phyloP scores from a whole-genome alignment of 2,797 vertebrate genomes.

The Discoglossus pictus region DNA sequence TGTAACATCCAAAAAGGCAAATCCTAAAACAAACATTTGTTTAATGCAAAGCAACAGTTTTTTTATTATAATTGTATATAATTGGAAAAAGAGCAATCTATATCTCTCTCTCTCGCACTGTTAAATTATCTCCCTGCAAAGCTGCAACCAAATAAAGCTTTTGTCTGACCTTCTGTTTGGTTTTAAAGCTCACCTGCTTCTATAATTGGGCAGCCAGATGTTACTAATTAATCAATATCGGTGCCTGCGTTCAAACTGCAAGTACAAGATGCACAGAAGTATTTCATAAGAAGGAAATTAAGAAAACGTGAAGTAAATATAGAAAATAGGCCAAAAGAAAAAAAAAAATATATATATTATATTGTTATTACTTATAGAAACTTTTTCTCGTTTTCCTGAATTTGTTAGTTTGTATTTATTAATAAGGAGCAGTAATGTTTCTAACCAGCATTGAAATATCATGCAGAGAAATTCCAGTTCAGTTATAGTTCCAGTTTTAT shows the following conservation, averaged over 20 bases:
- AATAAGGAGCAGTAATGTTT: conserved; percentile 28
- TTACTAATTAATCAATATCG: conserved; percentile 36
- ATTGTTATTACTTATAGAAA: no score
- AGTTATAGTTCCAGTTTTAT: no score
- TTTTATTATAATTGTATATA: no score
- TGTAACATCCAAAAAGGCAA: no score
- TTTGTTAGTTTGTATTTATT: conserved; percentile 18
- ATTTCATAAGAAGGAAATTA: background rate
- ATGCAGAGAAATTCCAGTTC: background rate
- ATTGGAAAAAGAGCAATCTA: no score
- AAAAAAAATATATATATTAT: no score
- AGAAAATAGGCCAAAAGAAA: conserved; percentile 24
- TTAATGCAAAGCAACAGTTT: no score
- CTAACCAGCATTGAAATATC: conserved; percentile 11
- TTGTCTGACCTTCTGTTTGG: conserved; percentile 27
- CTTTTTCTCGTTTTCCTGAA: no score
- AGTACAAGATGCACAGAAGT: conserved; percentile 11
- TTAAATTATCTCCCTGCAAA: conserved; percentile 16
- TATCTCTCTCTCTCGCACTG: no score
- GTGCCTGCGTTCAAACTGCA: conserved; percentile 1
- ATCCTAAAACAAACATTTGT: no score
- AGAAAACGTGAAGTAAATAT: conserved; percentile 6
- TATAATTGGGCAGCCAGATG: conserved; percentile 39
- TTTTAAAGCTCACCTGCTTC: conserved; percentile 35
- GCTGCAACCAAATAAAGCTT: conserved; percentile 10